A percentile compares a stretch with the other conserved stretches of the same genome.
Evolutionary conservation across 2,888 invertebrate species (phyloP).

Genomic region (Ashinkailepas kermadecensis): DNA sequence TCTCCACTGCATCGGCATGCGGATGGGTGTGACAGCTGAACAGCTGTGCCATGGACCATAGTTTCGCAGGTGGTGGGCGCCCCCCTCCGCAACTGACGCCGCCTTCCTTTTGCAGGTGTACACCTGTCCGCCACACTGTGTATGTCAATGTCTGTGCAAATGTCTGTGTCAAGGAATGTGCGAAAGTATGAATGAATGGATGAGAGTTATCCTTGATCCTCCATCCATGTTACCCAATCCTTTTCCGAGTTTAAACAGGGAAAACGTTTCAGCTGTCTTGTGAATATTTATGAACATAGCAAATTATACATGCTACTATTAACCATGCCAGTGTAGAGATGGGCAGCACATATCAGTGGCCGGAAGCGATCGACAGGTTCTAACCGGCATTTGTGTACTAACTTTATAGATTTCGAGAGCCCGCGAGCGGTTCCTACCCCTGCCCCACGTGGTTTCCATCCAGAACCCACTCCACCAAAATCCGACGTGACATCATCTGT

Average conservation of each 20-base stretch:
- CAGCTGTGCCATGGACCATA: not conserved
- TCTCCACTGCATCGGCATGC: not conserved
- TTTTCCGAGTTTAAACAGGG: not conserved
- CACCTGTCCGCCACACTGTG: not conserved
- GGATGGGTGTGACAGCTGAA: not conserved
- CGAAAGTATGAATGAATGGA: not conserved
- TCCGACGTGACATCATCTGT: not conserved
- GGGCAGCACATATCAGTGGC: no score
- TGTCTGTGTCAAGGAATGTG: not conserved
- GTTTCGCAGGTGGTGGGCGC: not conserved
- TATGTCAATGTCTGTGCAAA: not conserved
- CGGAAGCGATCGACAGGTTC: not conserved
- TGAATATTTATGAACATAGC: no score
- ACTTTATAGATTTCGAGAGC: not conserved
- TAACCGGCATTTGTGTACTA: slow-evolving; percentile 15
- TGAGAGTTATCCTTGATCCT: not conserved
- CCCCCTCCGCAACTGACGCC: not conserved
- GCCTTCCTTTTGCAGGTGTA: not conserved
- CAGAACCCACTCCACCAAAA: not conserved
- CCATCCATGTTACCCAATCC: no score
- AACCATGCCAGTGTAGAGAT: no score
- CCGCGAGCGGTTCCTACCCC: slow-evolving; percentile 6
- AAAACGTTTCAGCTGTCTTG: no score
- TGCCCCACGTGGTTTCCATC: not conserved
- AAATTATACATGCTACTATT: no score